A percentile compares a stretch with the other conserved stretches of the same genome.
Conservation (phyloP, 2,797 vertebrate genomes). For the Acropternis orthonyx region DNA sequence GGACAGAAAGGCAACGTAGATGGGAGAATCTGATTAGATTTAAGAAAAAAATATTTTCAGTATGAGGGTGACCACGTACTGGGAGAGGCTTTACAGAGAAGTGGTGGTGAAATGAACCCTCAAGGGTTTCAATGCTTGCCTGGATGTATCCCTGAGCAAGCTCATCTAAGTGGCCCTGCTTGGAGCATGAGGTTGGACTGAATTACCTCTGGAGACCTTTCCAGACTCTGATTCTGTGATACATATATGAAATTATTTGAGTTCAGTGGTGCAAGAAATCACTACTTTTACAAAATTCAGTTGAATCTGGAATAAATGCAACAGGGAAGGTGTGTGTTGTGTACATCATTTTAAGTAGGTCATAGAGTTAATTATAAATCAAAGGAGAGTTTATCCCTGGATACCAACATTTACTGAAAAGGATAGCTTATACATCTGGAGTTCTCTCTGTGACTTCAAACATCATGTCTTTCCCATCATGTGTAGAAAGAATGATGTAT, state of each 20-base stretch:
- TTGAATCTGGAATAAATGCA: not conserved
- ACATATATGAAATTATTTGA: not conserved
- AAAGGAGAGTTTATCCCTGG: not conserved
- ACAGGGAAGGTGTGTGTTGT: not conserved
- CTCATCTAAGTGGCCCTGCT: not conserved
- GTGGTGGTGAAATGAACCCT: not conserved
- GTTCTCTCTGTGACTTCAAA: not conserved
- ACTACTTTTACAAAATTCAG: not conserved
- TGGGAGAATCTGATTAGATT: not conserved
- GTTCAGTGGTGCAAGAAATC: not conserved
- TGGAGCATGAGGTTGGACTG: not conserved
- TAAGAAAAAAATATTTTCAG: not conserved
- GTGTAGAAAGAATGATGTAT: not conserved
- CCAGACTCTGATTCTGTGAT: not conserved
- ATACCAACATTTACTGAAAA: not conserved
- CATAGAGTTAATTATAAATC: not conserved
- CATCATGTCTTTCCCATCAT: not conserved
- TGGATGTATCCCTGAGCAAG: not conserved
- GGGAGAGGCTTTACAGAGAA: not conserved
- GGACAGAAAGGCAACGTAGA: not conserved
- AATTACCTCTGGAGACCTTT: not conserved
- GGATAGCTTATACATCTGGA: not conserved
- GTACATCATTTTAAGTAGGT: not conserved
- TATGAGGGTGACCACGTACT: not conserved
- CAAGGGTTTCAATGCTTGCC: not conserved